Conservation (phyloP, 2,888 invertebrate genomes). For the Gnatocerus cornutus region DNA sequence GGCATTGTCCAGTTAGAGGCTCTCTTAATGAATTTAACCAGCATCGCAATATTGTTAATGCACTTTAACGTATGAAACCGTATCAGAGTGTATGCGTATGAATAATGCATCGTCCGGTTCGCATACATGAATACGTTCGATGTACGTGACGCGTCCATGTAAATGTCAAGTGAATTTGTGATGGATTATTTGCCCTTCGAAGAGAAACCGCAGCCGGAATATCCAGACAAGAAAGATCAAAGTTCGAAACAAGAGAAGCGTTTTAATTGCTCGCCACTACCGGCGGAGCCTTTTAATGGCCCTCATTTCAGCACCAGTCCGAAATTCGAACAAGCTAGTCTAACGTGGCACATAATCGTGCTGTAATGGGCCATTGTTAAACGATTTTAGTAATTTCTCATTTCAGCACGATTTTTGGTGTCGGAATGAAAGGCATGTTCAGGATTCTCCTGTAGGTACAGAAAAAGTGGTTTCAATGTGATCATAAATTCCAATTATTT, state of each 20-base stretch:
- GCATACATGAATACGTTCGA: constrained; percentile 50
- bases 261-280: constrained; percentile 2
- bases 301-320: too few species aligned
- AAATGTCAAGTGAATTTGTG: constrained; percentile 64
- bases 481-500: too few species aligned
- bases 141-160: constrained; percentile 63
- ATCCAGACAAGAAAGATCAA: constrained; percentile 6
- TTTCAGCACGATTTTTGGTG: too few species aligned
- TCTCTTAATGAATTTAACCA: constrained; percentile 42
- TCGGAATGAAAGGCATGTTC: too few species aligned
- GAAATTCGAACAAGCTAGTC: too few species aligned
- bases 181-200: constrained; percentile 62
- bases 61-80: constrained; percentile 55
- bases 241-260: constrained; percentile 11
- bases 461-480: too few species aligned
- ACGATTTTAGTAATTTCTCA: too few species aligned
- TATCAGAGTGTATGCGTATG: constrained; percentile 55
- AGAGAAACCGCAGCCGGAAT: constrained; percentile 16
- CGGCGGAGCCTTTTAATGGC: too few species aligned
- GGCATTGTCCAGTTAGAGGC: constrained; percentile 34
- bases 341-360: too few species aligned
- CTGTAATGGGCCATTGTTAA: too few species aligned
- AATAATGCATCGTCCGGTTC: constrained; percentile 55
- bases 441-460: too few species aligned
- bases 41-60: constrained; percentile 46